Evolutionary conservation across 2,888 invertebrate genomes (phyloP).

Genomic region (Hirtodrosophila trivittata): DNA sequence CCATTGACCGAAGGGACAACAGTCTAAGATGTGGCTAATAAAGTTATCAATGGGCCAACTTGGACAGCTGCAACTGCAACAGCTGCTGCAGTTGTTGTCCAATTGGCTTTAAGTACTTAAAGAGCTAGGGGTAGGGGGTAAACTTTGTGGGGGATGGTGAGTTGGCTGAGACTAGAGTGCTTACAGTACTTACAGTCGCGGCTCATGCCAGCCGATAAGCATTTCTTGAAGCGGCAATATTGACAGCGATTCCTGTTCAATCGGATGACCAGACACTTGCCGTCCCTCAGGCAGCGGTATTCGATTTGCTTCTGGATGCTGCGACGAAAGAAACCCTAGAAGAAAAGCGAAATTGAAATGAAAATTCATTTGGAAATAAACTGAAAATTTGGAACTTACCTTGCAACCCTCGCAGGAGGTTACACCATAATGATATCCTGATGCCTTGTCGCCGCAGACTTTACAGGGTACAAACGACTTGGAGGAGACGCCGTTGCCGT

Average conservation of each 20-base stretch:
- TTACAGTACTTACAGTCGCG: slow-evolving; percentile 93
- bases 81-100: slow-evolving; percentile 8
- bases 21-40: slow-evolving; percentile 62
- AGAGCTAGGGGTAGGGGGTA: no score
- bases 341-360: slow-evolving; percentile 43
- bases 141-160: no score
- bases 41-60: slow-evolving; percentile 54
- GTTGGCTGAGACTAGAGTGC: not conserved
- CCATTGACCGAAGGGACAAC: no score
- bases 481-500: slow-evolving; percentile 89
- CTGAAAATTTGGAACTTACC: slow-evolving; percentile 85
- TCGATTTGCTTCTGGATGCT: slow-evolving; percentile 99
- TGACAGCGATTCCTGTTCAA: slow-evolving; percentile 97
- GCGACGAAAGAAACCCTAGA: slow-evolving; percentile 96
- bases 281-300: slow-evolving; percentile 96
- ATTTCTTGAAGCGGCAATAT: slow-evolving; percentile 98
- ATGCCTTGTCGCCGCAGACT: slow-evolving; percentile 97
- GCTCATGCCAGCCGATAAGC: slow-evolving; percentile 97
- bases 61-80: slow-evolving; percentile 16
- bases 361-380: not conserved
- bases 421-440: slow-evolving; percentile 97
- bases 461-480: slow-evolving; percentile 97
- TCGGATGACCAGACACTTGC: slow-evolving; percentile 96
- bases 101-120: no score
- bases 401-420: slow-evolving; percentile 99